A percentile compares a stretch with the other conserved stretches of the same genome.
Evolutionary conservation across 2,113 vertebrate species (phyloP).

Genomic region (Xyrauchen texanus): DNA sequence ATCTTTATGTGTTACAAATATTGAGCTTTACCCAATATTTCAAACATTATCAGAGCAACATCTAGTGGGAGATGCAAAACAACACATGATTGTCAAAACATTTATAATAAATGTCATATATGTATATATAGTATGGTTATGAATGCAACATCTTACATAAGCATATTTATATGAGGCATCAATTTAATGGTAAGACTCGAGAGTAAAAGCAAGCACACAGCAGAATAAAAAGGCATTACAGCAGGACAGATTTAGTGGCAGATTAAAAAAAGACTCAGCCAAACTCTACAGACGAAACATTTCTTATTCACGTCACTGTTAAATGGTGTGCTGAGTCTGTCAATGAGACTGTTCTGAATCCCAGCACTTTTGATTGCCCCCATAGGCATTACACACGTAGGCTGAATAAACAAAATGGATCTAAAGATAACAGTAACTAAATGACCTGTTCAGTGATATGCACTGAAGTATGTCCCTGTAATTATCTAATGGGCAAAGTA

Average conservation of each 20-base stretch:
- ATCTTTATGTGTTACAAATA: too few relatives aligned
- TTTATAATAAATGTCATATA: not conserved
- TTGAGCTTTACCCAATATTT: not conserved
- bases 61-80: conserved; percentile 46
- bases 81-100: not conserved
- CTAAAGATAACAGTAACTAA: conserved; percentile 25
- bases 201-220: conserved; percentile 6
- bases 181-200: not conserved
- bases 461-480: not conserved
- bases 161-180: not conserved
- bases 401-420: conserved; percentile 25
- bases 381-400: conserved; percentile 17
- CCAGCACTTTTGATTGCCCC: conserved; percentile 29
- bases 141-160: not conserved
- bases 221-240: conserved; percentile 30
- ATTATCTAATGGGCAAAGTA: conserved; percentile 28
- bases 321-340: conserved; percentile 51
- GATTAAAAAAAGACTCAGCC: conserved; percentile 60
- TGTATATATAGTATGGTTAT: not conserved
- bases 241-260: conserved; percentile 51
- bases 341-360: conserved; percentile 18
- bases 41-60: conserved; percentile 47
- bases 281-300: conserved; percentile 49
- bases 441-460: conserved; percentile 26
- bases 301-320: conserved; percentile 53